Evolutionary conservation across 2,888 invertebrate genomes (phyloP).

Genomic region (Lypha dubia): DNA sequence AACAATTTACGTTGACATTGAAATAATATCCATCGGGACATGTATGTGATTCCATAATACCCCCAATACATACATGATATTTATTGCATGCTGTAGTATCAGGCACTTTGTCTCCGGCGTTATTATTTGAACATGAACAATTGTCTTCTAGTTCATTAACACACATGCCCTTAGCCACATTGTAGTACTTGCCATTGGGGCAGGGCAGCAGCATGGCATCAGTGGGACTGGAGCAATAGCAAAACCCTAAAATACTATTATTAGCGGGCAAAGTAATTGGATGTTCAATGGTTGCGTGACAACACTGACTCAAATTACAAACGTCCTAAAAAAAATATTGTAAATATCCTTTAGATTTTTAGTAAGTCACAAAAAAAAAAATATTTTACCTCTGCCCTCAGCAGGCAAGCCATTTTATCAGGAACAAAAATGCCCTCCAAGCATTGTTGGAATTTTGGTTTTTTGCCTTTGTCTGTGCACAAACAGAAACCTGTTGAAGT

Average conservation of each 20-base stretch:
- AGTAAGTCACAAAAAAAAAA: neutral
- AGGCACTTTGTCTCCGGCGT: slow-evolving; percentile 16
- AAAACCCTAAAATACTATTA: slow-evolving; percentile 72
- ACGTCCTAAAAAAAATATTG: slow-evolving; percentile 23
- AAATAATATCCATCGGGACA: slow-evolving; percentile 72
- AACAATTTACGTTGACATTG: slow-evolving; percentile 43
- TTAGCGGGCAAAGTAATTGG: slow-evolving; percentile 69
- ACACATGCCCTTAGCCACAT: slow-evolving; percentile 67
- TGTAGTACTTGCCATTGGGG: slow-evolving; percentile 66
- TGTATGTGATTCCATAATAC: slow-evolving; percentile 59
- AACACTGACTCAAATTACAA: slow-evolving; percentile 69
- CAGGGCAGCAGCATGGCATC: slow-evolving; percentile 69
- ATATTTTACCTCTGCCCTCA: slow-evolving; percentile 42
- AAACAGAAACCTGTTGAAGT: slow-evolving; percentile 19
- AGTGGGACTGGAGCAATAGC: slow-evolving; percentile 74
- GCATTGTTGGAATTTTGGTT: slow-evolving; percentile 27
- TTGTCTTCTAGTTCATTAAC: neutral
- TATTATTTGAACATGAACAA: slow-evolving; percentile 47
- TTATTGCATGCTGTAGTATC: slow-evolving; percentile 59
- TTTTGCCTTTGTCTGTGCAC: neutral
- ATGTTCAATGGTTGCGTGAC: slow-evolving; percentile 39
- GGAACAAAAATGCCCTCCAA: slow-evolving; percentile 14
- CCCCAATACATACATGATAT: slow-evolving; percentile 69
- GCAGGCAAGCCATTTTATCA: neutral
- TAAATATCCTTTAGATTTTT: neutral